These are phyloP conservation scores for Scomber colias DNA, from an alignment of 2,113 vertebrate genomes.

Conservation along the genomic window DNA sequence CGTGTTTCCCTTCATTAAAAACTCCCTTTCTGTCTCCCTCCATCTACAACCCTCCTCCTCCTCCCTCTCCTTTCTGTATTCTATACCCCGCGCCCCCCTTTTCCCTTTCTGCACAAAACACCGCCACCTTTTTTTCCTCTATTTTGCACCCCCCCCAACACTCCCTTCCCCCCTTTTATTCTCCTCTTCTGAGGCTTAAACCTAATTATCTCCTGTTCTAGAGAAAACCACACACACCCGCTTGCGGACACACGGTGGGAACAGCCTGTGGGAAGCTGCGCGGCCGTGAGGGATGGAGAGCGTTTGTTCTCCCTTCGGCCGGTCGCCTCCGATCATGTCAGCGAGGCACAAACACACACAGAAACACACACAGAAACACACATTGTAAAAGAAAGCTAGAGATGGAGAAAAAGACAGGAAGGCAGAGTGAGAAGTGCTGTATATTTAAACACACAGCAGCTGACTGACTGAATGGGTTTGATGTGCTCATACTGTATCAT, in stretches of 20 bases:
- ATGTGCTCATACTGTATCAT: background rate
- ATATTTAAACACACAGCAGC: background rate
- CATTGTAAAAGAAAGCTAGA: conserved; percentile 18
- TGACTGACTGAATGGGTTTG: background rate
- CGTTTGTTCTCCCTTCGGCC: conserved; percentile 75
- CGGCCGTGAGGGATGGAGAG: conserved; percentile 63
- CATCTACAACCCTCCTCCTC: conserved; percentile 10
- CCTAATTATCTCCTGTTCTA: conserved; percentile 75
- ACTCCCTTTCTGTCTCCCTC: conserved; percentile 39
- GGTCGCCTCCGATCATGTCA: conserved; percentile 74
- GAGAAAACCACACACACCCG: conserved; percentile 41
- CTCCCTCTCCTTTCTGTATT: background rate
- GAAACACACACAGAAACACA: conserved; percentile 10
- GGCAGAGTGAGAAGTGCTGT: background rate
- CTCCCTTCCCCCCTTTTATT: conserved; percentile 50
- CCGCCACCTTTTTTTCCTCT: conserved; percentile 44
- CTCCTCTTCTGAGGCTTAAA: conserved; percentile 68
- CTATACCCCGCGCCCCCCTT: background rate
- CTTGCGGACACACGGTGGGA: conserved; percentile 61
- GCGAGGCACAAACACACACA: conserved; percentile 33
- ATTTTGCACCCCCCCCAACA: conserved; percentile 32
- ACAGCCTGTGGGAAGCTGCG: conserved; percentile 72
- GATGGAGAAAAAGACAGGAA: conserved; percentile 6
- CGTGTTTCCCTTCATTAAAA: conserved; percentile 48
- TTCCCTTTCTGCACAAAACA: conserved; percentile 39